phyloP scores from a whole-genome alignment of 2,113 vertebrate genomes.

The Colossoma macropomum region DNA sequence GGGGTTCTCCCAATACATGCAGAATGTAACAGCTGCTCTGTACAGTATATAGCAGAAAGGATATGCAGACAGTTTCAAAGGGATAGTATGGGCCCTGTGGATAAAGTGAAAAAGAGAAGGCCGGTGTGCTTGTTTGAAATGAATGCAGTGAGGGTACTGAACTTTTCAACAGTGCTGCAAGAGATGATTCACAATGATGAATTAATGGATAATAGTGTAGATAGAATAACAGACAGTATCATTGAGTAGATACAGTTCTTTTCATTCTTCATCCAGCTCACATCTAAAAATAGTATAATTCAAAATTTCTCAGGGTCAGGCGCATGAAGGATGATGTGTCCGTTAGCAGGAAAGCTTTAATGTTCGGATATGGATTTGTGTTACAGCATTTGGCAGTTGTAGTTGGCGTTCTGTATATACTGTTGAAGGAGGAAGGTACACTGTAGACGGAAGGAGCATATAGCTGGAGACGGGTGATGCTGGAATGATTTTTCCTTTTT shows the following conservation, averaged over 20 bases:
- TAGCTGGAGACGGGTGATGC: background rate
- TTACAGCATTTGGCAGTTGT: background rate
- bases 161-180: too few species aligned
- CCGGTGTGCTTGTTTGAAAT: conserved; percentile 16
- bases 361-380: background rate
- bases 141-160: background rate
- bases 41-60: background rate
- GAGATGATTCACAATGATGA: background rate
- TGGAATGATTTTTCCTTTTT: background rate
- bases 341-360: background rate
- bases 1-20: background rate
- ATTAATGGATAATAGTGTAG: background rate
- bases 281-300: background rate
- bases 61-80: background rate
- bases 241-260: too few species aligned
- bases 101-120: background rate
- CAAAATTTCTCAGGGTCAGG: background rate
- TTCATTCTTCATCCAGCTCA: background rate
- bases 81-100: background rate
- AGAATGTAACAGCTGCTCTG: background rate
- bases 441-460: background rate
- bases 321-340: background rate
- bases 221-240: background rate
- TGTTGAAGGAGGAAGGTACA: background rate
- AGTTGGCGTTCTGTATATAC: too few species aligned